Conservation (phyloP, 2,797 vertebrate species). For the Anisognathus igniventris region DNA sequence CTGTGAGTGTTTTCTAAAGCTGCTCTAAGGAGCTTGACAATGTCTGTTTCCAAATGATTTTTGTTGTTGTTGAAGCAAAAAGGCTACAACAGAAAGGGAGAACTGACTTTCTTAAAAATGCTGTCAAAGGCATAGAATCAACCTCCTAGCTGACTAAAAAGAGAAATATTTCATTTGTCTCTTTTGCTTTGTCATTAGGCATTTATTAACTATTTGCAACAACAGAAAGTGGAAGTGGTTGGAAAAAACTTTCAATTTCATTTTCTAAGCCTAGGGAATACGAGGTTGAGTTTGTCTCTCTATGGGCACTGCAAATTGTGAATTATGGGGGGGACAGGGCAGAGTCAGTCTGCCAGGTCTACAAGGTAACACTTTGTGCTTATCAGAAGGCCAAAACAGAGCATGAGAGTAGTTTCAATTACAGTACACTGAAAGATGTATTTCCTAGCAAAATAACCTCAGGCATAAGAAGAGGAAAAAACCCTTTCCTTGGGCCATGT, state of each 20-base stretch:
- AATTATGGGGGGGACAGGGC: not conserved
- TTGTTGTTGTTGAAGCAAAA: not conserved
- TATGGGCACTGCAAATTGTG: not conserved
- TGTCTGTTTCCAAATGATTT: not conserved
- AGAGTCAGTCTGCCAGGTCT: not conserved
- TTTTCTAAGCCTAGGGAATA: not conserved
- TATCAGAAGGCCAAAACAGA: not conserved
- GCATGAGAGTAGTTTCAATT: not conserved
- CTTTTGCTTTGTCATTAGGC: not conserved
- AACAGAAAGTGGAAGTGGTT: not conserved
- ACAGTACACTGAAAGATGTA: not conserved
- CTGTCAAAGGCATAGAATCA: not conserved
- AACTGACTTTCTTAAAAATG: not conserved
- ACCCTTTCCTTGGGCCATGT: not conserved
- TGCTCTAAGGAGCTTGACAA: not conserved
- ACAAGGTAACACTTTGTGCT: not conserved
- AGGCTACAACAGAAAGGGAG: not conserved
- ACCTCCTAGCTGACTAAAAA: not conserved
- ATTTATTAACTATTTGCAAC: not conserved
- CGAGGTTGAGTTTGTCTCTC: not conserved
- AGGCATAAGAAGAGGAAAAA: not conserved
- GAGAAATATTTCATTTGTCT: not conserved
- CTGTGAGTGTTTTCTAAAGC: not conserved
- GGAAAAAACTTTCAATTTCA: not conserved
- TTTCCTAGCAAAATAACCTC: slow-evolving; percentile 30